Percentiles rank a stretch among this genome's conserved stretches.
Conservation (phyloP, 2,888 invertebrate species). For the Thera obeliscata region DNA sequence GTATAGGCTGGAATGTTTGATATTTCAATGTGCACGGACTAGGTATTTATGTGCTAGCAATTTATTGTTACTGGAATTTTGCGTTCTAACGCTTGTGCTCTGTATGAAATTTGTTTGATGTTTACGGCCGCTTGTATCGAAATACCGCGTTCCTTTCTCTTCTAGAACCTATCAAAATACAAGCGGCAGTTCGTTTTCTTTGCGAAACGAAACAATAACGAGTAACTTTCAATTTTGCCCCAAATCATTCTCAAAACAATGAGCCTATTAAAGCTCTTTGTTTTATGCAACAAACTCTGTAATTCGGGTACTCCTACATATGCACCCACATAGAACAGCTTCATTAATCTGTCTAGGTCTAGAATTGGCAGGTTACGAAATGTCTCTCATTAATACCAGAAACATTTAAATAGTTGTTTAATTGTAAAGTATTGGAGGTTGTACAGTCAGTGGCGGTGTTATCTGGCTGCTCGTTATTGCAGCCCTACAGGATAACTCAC, state of each 20-base stretch:
- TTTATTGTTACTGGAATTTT: conserved; percentile 23
- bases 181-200: conserved; percentile 3
- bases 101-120: conserved; percentile 9
- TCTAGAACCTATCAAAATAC: neutral
- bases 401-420: conserved; percentile 46
- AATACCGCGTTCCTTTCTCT: conserved; percentile 2
- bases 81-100: conserved; percentile 12
- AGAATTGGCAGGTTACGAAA: conserved; percentile 54
- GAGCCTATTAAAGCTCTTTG: conserved; percentile 45
- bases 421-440: conserved; percentile 32
- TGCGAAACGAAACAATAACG: conserved; percentile 16
- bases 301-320: conserved; percentile 61
- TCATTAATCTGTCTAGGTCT: conserved; percentile 52
- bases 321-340: conserved; percentile 50
- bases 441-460: conserved; percentile 42
- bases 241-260: conserved; percentile 32
- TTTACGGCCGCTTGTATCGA: conserved; percentile 12
- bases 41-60: conserved; percentile 14
- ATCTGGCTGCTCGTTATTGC: conserved; percentile 53
- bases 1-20: conserved; percentile 38
- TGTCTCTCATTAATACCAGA: conserved; percentile 52
- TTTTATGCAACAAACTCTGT: conserved; percentile 49
- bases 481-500: conserved; percentile 57
- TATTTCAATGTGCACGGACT: conserved; percentile 22
- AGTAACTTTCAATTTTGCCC: conserved; percentile 27